phyloP scores from a whole-genome alignment of 2,797 vertebrate genomes.

The Propithecus perrieri region DNA sequence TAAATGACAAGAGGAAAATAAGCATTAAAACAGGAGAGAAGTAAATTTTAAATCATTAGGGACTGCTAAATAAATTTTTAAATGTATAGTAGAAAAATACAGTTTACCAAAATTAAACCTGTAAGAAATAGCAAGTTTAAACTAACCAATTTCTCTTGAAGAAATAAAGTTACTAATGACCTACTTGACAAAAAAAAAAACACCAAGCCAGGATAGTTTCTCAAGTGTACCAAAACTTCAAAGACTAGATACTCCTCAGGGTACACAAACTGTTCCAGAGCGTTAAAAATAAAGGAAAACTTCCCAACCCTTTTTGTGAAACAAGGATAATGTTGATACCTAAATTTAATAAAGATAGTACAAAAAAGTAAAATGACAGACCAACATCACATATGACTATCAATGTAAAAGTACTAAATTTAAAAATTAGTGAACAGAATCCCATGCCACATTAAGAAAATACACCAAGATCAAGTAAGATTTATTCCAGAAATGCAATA shows the following conservation, averaged over 20 bases:
- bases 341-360: neutral
- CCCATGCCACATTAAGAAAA: no score
- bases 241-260: neutral
- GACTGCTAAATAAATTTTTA: neutral
- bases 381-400: neutral
- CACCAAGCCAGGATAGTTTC: neutral
- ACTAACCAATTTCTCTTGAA: neutral
- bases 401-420: neutral
- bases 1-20: neutral
- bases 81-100: neutral
- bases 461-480: no score
- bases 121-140: neutral
- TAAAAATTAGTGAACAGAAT: no score
- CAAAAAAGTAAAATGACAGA: neutral
- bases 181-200: neutral
- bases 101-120: slow-evolving; percentile 8
- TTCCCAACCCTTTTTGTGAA: neutral
- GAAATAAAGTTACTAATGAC: slow-evolving; percentile 16
- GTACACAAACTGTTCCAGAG: neutral
- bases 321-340: neutral
- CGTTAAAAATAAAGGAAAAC: neutral
- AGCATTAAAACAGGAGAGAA: neutral
- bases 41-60: neutral
- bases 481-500: no score
- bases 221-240: neutral